Conservation (phyloP, 2,113 vertebrate species). For the Onychostruthus taczanowskii region DNA sequence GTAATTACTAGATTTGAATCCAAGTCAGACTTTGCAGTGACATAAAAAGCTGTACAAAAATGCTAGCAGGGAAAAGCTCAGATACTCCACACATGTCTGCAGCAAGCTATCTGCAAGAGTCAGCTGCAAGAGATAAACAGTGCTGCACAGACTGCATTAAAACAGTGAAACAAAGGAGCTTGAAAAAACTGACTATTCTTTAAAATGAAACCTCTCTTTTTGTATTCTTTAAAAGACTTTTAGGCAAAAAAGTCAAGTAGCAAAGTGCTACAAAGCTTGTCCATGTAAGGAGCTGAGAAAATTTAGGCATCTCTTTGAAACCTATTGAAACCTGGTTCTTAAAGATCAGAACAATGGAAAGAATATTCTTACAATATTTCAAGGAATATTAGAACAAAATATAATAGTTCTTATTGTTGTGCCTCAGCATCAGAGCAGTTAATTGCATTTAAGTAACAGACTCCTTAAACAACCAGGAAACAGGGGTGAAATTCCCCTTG, state of each 20-base stretch:
- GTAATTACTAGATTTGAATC: slow-evolving; percentile 36
- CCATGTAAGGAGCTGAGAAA: background rate
- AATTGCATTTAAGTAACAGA: background rate
- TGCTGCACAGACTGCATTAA: background rate
- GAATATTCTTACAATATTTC: background rate
- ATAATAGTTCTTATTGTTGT: background rate
- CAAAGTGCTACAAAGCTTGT: background rate
- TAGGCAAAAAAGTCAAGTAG: background rate
- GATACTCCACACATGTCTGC: background rate
- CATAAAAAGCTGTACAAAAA: background rate
- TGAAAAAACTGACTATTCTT: background rate
- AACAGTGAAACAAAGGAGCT: background rate
- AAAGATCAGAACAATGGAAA: background rate
- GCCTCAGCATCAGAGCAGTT: background rate
- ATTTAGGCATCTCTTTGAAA: background rate
- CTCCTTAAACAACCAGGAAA: background rate
- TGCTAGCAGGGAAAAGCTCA: background rate
- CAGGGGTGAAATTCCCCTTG: rapidly evolving
- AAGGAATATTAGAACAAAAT: background rate
- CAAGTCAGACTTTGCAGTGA: background rate
- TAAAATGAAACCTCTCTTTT: background rate
- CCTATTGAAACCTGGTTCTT: rapidly evolving
- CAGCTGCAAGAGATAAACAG: background rate
- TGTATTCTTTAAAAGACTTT: background rate
- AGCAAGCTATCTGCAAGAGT: background rate